phyloP scores from a whole-genome alignment of 2,113 vertebrate species.

The Hiodon tergisus region DNA sequence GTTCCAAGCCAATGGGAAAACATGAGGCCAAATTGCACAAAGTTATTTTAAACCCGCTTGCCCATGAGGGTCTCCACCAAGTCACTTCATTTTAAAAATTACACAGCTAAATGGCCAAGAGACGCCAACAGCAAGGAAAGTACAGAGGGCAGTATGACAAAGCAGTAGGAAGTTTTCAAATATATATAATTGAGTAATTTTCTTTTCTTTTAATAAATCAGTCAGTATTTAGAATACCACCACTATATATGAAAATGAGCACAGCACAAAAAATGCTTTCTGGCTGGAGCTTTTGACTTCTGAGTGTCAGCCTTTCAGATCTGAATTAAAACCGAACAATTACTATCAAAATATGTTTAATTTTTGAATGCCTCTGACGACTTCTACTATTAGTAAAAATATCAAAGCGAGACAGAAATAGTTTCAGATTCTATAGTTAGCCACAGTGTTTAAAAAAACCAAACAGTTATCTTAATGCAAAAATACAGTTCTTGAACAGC shows the following conservation, averaged over 20 bases:
- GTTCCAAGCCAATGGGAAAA: neutral
- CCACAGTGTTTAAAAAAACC: neutral
- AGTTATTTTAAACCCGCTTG: conserved; percentile 19
- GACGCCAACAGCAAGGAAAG: neutral
- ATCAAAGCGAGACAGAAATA: too few relatives aligned
- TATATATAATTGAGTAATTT: too few relatives aligned
- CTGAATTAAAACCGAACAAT: too few relatives aligned
- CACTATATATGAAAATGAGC: neutral
- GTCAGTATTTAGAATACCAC: neutral
- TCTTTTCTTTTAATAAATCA: too few relatives aligned
- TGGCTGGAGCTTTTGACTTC: neutral
- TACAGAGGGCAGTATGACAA: neutral
- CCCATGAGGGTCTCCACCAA: neutral
- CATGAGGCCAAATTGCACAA: conserved; percentile 10
- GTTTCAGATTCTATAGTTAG: too few relatives aligned
- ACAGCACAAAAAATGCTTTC: neutral
- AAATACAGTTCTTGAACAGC: too few relatives aligned
- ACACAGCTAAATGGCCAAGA: conserved; percentile 2
- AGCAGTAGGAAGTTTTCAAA: too few relatives aligned
- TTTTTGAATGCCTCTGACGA: too few relatives aligned
- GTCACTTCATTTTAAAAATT: conserved; percentile 14
- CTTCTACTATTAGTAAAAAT: too few relatives aligned
- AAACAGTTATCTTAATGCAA: neutral
- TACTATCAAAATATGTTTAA: too few relatives aligned
- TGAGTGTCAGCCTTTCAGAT: too few relatives aligned